A percentile compares a stretch with the other conserved stretches of the same genome.
phyloP scores from a whole-genome alignment of 1,140 invertebrate species.

The Octopus sinensis region DNA sequence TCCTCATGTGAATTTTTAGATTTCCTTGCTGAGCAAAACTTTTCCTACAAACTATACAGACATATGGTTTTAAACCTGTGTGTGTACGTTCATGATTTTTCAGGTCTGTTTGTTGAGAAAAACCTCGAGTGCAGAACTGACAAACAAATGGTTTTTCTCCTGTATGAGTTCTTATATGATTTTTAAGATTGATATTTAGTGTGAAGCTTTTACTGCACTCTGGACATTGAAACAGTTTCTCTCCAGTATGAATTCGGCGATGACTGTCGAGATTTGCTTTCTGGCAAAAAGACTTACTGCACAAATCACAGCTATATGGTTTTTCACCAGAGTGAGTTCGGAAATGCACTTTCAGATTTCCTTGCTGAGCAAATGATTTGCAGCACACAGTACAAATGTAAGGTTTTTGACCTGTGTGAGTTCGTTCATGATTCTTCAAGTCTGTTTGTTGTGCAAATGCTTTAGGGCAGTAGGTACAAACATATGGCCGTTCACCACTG shows the following conservation, averaged over 20 bases:
- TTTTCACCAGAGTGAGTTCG: slow-evolving; percentile 20
- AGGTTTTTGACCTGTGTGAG: neutral
- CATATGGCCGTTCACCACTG: slow-evolving; percentile 65
- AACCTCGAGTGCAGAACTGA: slow-evolving; percentile 52
- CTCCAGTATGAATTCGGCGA: slow-evolving; percentile 72
- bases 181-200: slow-evolving; percentile 19
- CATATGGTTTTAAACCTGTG: slow-evolving; percentile 91
- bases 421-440: slow-evolving; percentile 63
- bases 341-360: slow-evolving; percentile 21
- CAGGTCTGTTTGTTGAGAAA: slow-evolving; percentile 19
- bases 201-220: slow-evolving; percentile 30
- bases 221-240: slow-evolving; percentile 69
- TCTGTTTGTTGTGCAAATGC: slow-evolving; percentile 74
- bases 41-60: slow-evolving; percentile 85
- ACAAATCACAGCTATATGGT: slow-evolving; percentile 21
- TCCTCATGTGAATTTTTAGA: slow-evolving; percentile 72
- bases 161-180: slow-evolving; percentile 25
- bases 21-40: slow-evolving; percentile 94
- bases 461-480: slow-evolving; percentile 68
- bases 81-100: slow-evolving; percentile 83
- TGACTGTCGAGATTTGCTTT: slow-evolving; percentile 39
- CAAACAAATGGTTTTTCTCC: slow-evolving; percentile 72
- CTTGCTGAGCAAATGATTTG: neutral
- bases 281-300: slow-evolving; percentile 32
- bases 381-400: neutral